Evolutionary conservation across 2,113 vertebrate species (phyloP).

Genomic region (Hemibagrus wyckioides): DNA sequence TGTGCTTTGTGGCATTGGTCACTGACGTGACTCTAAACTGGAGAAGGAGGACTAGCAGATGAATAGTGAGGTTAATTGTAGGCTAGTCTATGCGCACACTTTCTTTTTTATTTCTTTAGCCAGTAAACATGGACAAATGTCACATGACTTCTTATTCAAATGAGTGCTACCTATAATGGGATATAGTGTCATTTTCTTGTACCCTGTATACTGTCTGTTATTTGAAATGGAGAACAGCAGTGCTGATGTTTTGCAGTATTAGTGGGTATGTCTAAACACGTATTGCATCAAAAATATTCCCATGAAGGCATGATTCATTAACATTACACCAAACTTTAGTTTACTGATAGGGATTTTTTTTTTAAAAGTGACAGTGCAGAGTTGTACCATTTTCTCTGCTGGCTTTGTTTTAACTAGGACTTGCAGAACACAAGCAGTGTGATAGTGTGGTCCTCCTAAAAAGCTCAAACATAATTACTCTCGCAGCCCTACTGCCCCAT

Average conservation of each 20-base stretch:
- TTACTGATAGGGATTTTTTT: background rate
- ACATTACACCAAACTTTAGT: no score
- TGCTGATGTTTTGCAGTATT: no score
- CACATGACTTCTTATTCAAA: background rate
- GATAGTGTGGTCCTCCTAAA: no score
- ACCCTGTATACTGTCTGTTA: background rate
- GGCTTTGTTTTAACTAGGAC: no score
- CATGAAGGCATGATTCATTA: no score
- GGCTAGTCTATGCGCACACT: background rate
- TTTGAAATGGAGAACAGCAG: no score
- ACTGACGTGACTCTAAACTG: background rate
- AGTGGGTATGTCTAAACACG: no score
- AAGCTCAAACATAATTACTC: no score
- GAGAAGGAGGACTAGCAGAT: background rate
- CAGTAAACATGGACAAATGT: background rate
- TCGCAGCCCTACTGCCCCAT: background rate
- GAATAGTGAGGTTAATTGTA: background rate
- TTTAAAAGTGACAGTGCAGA: background rate
- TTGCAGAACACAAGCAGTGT: background rate
- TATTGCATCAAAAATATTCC: no score
- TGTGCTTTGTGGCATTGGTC: no score
- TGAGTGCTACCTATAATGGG: background rate
- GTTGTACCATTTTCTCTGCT: no score
- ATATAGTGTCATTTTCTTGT: background rate
- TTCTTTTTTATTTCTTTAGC: background rate